Conservation (phyloP, 2,113 vertebrate species). For the Otus sunia region DNA sequence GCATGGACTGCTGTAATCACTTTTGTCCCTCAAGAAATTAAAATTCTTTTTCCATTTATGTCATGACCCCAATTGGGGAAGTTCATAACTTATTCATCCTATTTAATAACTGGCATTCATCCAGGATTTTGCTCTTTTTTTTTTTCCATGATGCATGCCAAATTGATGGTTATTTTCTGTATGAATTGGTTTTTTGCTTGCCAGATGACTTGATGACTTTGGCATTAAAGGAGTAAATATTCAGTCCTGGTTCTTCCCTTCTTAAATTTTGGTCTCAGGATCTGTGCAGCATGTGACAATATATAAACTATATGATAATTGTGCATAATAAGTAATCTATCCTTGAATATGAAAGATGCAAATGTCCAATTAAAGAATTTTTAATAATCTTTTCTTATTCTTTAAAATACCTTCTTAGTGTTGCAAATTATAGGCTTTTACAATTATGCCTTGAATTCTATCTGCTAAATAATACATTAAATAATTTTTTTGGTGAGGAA, state of each 20-base stretch:
- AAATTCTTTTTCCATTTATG: not conserved
- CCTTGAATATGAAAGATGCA: not conserved
- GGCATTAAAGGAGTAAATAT: not conserved
- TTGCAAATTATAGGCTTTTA: not conserved
- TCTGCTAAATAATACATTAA: not conserved
- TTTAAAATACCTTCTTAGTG: not conserved
- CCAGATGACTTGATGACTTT: not conserved
- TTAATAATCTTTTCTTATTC: not conserved
- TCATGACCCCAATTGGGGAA: not conserved
- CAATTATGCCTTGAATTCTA: not conserved
- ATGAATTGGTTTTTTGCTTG: not conserved
- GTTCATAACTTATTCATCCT: not conserved
- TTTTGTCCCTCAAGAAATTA: not conserved
- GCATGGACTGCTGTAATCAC: not conserved
- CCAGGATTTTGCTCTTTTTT: not conserved
- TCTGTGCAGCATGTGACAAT: not conserved
- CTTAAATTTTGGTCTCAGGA: not conserved
- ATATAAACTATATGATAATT: not conserved
- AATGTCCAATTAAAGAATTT: not conserved
- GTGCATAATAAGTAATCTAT: not conserved
- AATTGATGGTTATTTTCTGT: not conserved
- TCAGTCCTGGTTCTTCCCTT: not conserved
- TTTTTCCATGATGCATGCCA: not conserved
- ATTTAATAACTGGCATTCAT: not conserved
- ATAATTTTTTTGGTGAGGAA: not conserved